Base-by-base conservation (phyloP, 2,888 invertebrate species). In the Melieria crassipennis region DNA sequence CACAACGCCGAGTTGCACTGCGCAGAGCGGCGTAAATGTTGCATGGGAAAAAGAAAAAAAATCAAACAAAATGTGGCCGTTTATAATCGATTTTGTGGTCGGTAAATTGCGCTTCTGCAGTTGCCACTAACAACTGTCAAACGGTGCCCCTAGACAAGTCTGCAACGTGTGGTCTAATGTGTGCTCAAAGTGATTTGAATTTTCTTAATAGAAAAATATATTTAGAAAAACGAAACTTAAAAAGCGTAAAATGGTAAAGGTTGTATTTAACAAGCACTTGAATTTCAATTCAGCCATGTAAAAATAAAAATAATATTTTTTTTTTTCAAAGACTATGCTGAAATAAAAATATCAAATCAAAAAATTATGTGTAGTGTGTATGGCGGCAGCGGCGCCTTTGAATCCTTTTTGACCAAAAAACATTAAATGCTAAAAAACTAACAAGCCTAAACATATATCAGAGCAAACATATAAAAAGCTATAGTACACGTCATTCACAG, bases 31-130 rank as follows among this genome's bases (percentile, higher is more conserved):
- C 3, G 30, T 30, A 30, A 30, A 30, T 30, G 30, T 30, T 30
- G 30, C 30, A 30, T 30, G 30, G 30, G 1, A 30, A 30, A 30
- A 30, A 30, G 30, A 30, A 30, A 30, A 16, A 30, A 30, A 30
- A 3, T 30, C 30, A 30, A 30, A 30, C 30, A 30, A 30, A 30
- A 30, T 30, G 72, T 69, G 77, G 68, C 79, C 84, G 83, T 83
- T 83, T 70, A 84, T 82, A 83, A 83, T 83, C 81, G 83, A 84
- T 84, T 82, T 83, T 81, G 82, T 77, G 84, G 83, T 79, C 75
- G 77, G 71, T 75, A 77, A 81, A 77, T 78, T 30, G 77, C 72
- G 76, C 75, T 76, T 76, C 79, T 68, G 65, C 50, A 69, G 60
- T 60, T 57, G 60, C 56, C 68, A 64, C 52, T 16, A 10, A 58